Evolutionary conservation across 2,888 invertebrate genomes (phyloP), one percentile per base, ranked within the genome.

Genomic region (Acleris cristana): DNA sequence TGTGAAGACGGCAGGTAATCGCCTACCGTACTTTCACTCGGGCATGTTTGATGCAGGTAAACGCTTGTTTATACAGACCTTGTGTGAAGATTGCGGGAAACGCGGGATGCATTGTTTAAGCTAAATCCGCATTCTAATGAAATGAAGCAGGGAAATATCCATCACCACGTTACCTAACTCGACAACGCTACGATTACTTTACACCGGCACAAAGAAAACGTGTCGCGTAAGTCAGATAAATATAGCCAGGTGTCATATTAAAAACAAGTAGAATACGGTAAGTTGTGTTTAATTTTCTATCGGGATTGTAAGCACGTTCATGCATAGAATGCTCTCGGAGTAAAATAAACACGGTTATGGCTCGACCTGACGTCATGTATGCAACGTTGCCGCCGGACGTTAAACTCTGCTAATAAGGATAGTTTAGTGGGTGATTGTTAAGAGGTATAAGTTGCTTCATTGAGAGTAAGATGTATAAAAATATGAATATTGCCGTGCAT

Each of bases 401-500:
- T 55, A 59, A 54, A 45, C 58, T 56, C 48, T 45, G 52, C 51
- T 61, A 61, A 63, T 59, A 60, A 54, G 69, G 58, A 63, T 69
- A 61, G 60, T 62, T 70, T 70, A 64, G 70, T 65, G 51, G 71
- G 72, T 77, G 77, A 83, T 85, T 82, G 80, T 85, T 83, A 82
- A 83, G 86, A 87, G 87, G 85, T 86, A 83, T 83, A 83, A 82
- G 83, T 88, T 86, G 83, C 88, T 78, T 81, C 82, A 87, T 76
- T 79, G 77, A 73, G 76, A 72, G 65, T 71, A 69, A 71, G 78
- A 75, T 76, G 75, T 84, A 83, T 85, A 88, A 90, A 89, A 90
- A 88, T 88, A 89, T 89, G 83, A 87, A 87, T 89, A 89, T 86
- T 83, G 80, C 83, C 84, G 81, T 86, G 84, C 79, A 85, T 80